Evolutionary conservation across 2,797 vertebrate genomes (phyloP), one percentile per base, ranked within the genome.

Genomic region (Acanthornis magna): DNA sequence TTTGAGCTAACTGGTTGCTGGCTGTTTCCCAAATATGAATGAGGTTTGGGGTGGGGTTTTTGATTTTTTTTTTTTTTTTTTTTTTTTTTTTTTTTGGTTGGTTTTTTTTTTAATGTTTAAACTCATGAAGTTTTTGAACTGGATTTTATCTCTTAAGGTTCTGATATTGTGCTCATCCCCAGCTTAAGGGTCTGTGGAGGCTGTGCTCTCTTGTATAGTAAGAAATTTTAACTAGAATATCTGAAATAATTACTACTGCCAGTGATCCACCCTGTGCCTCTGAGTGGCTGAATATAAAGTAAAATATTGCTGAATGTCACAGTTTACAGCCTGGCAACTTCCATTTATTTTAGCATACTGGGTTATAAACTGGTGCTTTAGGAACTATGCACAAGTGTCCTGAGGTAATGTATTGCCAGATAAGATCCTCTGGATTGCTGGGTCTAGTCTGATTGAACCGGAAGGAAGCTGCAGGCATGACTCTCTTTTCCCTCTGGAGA

Each of bases 311-410:
- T 78, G 88, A 95, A 94, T 95, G 70, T 88, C 83, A 85, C 65
- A 48, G 51, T 91, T 96, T 53, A 91, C 90, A 91, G 66, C 77
- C 85, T 95, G 85, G 85, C 95, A 93, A 90, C 63, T 95, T 95
- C 45, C 19, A 93, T 96, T 93, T 95, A 60, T 87, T 81, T 91
- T 90, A 88, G 53, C 1, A 0, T 73, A 66, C 80, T 78, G 77
- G 13, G 22, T 88, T 86, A 42, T 76, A 51, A 84, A 45, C 47
- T 45, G 40, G 17, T 84, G 73, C 62, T 88, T 84, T 70, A 57
- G 66, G 76, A 91, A 15, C 70, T 62, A 51, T 1, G 5, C 43
- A 20, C 51, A 76, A 62, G 26, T 93, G 74, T 91, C 96, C 91
- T 38, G 79, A 87, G 93, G 93, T 85, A 43, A n/a, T 43, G 34